Percentiles rank a stretch among this genome's conserved stretches.
Evolutionary conservation across 2,888 invertebrate species (phyloP).

Genomic region (Silvanus unidentatus): DNA sequence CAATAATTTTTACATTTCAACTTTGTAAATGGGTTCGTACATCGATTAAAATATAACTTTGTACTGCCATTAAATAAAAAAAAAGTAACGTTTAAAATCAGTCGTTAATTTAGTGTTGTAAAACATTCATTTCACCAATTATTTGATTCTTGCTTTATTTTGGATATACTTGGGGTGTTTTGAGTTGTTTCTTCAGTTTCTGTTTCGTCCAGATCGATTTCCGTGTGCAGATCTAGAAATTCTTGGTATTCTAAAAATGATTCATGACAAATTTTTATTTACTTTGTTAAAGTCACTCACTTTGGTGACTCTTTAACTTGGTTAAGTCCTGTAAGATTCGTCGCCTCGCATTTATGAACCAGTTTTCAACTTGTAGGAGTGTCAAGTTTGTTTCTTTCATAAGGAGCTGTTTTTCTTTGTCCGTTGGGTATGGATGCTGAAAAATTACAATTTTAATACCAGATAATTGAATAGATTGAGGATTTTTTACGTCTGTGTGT

Average conservation of each 20-base stretch:
- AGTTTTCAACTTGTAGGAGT: slow-evolving; percentile 31
- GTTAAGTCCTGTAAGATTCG: slow-evolving; percentile 31
- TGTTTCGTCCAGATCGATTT: not conserved
- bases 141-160: not conserved
- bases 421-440: slow-evolving; percentile 35
- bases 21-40: too few species aligned
- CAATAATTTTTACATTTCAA: too few species aligned
- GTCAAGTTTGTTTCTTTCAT: slow-evolving; percentile 35
- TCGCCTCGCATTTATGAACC: slow-evolving; percentile 33
- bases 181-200: not conserved
- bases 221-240: not conserved
- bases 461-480: not conserved
- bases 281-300: not conserved
- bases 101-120: not conserved
- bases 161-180: not conserved
- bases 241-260: slow-evolving; percentile 1
- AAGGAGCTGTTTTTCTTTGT: slow-evolving; percentile 32
- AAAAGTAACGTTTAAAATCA: not conserved
- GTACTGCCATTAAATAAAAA: not conserved
- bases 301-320: slow-evolving; percentile 23
- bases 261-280: too few species aligned
- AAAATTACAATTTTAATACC: slow-evolving; percentile 10
- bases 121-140: not conserved
- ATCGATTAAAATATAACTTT: too few species aligned
- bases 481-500: slow-evolving; percentile 31